Conservation (phyloP, 2,797 vertebrate genomes). For the Acomys russatus region DNA sequence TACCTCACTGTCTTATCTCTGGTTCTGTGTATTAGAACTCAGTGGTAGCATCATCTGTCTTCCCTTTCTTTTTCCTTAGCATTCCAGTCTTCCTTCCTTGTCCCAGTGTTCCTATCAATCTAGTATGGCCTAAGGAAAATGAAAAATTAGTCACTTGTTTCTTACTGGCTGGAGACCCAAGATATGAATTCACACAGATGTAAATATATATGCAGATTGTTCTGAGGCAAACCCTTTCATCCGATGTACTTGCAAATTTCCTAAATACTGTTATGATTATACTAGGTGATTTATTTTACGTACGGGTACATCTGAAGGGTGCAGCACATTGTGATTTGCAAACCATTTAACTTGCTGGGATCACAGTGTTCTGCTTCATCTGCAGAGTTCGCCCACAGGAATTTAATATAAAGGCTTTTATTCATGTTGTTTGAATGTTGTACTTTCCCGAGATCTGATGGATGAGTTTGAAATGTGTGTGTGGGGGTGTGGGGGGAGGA, state of each 20-base stretch:
- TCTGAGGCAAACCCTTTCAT: constrained; percentile 68
- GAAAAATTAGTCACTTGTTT: constrained; percentile 75
- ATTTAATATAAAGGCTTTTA: constrained; percentile 85
- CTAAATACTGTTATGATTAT: constrained; percentile 83
- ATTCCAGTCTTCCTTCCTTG: background rate
- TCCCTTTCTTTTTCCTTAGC: constrained; percentile 14
- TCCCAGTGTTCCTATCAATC: background rate
- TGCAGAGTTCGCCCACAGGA: constrained; percentile 81
- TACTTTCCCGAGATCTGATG: constrained; percentile 78
- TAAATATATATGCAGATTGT: constrained; percentile 80
- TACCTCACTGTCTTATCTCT: constrained; percentile 22
- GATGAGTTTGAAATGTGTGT: constrained; percentile 81
- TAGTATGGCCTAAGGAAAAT: constrained; percentile 63
- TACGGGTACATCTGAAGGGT: constrained; percentile 80
- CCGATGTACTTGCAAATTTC: constrained; percentile 78
- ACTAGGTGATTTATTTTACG: constrained; percentile 84
- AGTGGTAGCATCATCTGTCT: background rate
- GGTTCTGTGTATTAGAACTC: background rate
- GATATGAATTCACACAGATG: constrained; percentile 73
- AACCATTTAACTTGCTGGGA: constrained; percentile 84
- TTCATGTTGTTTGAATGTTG: constrained; percentile 82
- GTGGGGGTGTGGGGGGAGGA: constrained; percentile 15
- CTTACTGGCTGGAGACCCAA: constrained; percentile 51
- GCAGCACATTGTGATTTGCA: constrained; percentile 84
- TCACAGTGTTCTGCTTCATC: constrained; percentile 83